Conservation (phyloP, 2,888 invertebrate species). For the Ectropis crepuscularia region DNA sequence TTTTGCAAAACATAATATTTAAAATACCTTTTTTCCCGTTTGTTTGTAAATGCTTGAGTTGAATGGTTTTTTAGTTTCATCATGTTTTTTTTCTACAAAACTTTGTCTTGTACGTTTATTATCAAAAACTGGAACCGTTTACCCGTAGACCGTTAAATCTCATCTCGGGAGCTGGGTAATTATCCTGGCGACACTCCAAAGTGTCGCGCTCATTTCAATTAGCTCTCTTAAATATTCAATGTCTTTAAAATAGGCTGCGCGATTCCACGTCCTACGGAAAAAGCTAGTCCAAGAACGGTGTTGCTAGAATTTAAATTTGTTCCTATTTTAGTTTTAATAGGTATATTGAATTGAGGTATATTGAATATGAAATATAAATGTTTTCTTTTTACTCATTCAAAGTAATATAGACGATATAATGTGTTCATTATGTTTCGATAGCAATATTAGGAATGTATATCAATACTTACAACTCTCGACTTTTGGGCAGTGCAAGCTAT, state of each 20-base stretch:
- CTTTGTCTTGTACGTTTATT: conserved; percentile 27
- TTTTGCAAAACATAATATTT: no score
- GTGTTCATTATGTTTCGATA: no score
- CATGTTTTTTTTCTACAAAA: not conserved
- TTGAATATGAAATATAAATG: not conserved
- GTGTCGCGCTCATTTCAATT: conserved; percentile 84
- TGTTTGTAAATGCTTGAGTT: no score
- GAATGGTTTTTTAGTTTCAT: not conserved
- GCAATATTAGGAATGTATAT: no score
- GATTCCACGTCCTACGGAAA: conserved; percentile 61
- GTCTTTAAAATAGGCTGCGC: conserved; percentile 83
- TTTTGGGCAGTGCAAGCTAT: no score
- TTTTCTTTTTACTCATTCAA: no score
- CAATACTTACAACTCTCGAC: no score
- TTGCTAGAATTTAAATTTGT: conserved; percentile 7
- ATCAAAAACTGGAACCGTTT: conserved; percentile 56
- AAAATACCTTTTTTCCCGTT: no score
- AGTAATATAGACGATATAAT: no score
- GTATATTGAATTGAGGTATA: not conserved
- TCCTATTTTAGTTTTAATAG: not conserved
- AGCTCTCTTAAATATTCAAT: conserved; percentile 85
- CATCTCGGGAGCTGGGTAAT: conserved; percentile 82
- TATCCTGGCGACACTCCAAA: conserved; percentile 84
- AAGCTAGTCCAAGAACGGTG: conserved; percentile 65
- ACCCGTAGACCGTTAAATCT: conserved; percentile 81